Evolutionary conservation across 1,140 invertebrate species (phyloP), one percentile per base, ranked within the genome.

Genomic region (Musca domestica): DNA sequence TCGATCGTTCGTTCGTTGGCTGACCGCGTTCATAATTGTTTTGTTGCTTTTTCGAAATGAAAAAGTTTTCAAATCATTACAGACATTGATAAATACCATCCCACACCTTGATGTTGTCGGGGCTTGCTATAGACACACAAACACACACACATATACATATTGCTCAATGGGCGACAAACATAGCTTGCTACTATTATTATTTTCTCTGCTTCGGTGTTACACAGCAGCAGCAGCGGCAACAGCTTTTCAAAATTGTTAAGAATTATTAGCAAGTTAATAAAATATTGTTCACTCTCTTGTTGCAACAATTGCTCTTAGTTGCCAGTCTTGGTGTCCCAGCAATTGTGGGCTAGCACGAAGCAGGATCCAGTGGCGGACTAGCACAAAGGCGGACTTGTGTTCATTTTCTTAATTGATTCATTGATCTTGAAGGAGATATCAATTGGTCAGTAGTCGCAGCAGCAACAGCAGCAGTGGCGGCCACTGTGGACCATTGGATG

Each of bases 351-450:
- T n/a, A 30, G 34, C 34, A 41, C 12, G 10, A 2, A 41, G 10
- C 34, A 41, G 34, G 34, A 41, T 41, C 34, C 34, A 41, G 34
- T 41, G 34, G 34, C 34, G 23, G 54, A 30, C 25, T 17, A 51
- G n/a, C 27, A 51, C 64, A 51, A 65, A 51, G 64, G 46, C 46
- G 64, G 64, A 47, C 64, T 51, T 30, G 30, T 61, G 48, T 65
- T 65, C 64, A 51, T 65, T 65, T 48, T 49, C 27, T 65, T 65
- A 65, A 65, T 65, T 65, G 64, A 65, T 65, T 65, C 64, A 65
- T 65, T 65, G 64, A 65, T 65, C 64, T 65, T 65, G 64, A 61
- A 61, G 56, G 64, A 25, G 64, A 65, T 65, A 65, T 65, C 64
- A 65, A 51, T 51, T 65, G 64, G 64, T 23, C 64, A 65, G 64